A percentile compares a stretch with the other conserved stretches of the same genome.
Conservation (phyloP, 1,140 invertebrate species). For the Bursaphelenchus mucronatus region DNA sequence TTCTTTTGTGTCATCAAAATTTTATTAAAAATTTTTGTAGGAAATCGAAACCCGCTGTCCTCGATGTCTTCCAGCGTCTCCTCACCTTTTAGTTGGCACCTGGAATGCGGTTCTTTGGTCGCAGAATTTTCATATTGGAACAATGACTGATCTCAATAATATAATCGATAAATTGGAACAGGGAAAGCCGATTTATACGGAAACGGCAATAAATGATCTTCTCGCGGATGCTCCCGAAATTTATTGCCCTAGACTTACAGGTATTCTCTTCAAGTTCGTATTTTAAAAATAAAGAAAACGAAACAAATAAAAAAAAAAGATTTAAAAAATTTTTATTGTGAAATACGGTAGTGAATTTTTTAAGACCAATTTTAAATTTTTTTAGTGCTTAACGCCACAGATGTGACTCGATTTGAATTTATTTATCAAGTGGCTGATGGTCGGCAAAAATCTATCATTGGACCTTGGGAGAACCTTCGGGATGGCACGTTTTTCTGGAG, state of each 20-base stretch:
- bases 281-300: too few relatives aligned
- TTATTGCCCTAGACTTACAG: constrained; percentile 20
- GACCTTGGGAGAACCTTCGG: constrained; percentile 3
- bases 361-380: neutral
- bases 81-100: constrained; percentile 13
- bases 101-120: constrained; percentile 26
- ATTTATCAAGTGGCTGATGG: constrained; percentile 18
- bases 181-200: constrained; percentile 15
- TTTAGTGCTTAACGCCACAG: constrained; percentile 5
- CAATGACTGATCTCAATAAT: constrained; percentile 19
- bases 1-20: too few relatives aligned
- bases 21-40: neutral
- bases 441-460: constrained; percentile 26
- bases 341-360: neutral
- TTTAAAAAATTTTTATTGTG: neutral
- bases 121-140: constrained; percentile 17
- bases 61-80: constrained; percentile 1
- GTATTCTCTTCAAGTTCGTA: neutral
- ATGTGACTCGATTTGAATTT: constrained; percentile 27
- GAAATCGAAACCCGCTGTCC: constrained; percentile 13
- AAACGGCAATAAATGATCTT: constrained; percentile 15
- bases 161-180: constrained; percentile 16
- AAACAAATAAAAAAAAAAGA: neutral
- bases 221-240: constrained; percentile 21
- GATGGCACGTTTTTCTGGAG: constrained; percentile 22